Conservation (phyloP, 1,140 invertebrate genomes). For the Pteromalus puparum region DNA sequence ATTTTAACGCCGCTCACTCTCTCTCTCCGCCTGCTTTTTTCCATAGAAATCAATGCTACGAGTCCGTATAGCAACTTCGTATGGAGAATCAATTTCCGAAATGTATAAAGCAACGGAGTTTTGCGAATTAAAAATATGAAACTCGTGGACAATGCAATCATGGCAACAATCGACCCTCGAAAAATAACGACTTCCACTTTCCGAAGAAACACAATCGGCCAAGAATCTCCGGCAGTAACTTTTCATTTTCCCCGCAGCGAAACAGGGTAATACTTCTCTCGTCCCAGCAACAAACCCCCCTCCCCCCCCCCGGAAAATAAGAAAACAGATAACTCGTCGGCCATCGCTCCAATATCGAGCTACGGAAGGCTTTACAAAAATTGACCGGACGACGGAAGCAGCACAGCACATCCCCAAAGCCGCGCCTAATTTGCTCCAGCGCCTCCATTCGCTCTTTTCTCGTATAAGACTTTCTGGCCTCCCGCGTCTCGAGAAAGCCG, state of each 20-base stretch:
- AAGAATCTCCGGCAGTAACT: background rate
- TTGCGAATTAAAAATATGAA: too few species aligned
- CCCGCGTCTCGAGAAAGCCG: background rate
- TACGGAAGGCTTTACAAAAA: background rate
- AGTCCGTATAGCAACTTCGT: too few species aligned
- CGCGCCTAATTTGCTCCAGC: background rate
- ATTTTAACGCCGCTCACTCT: background rate
- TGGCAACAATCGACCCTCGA: background rate
- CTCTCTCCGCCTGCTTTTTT: too few species aligned
- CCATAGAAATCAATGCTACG: too few species aligned
- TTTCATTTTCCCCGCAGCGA: background rate
- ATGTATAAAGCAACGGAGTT: background rate
- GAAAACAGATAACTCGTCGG: background rate
- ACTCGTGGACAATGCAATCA: too few species aligned
- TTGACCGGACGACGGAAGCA: background rate
- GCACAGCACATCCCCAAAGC: background rate
- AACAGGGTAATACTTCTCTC: background rate
- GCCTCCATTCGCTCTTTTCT: background rate
- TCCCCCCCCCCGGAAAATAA: background rate
- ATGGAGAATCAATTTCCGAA: too few species aligned
- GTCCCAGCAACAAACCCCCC: background rate
- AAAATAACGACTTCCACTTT: background rate
- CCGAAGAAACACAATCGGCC: background rate
- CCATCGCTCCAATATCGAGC: background rate
- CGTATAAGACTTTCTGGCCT: background rate